Evolutionary conservation across 2,888 invertebrate species (phyloP).

Genomic region (Campoplex capitator): DNA sequence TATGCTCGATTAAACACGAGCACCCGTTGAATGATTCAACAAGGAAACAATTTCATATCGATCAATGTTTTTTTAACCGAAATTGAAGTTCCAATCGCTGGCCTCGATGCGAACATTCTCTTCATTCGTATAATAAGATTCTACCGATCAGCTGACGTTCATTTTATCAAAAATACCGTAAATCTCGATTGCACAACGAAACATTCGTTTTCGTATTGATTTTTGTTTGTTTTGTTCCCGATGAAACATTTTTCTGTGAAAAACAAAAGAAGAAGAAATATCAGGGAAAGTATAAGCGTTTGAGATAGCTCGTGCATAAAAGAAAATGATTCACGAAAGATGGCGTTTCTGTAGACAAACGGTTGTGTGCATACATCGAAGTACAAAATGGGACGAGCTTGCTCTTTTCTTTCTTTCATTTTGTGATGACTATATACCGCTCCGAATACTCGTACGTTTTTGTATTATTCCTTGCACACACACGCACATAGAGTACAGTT

Average conservation of each 20-base stretch:
- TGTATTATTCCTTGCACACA: neutral
- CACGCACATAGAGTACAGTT: neutral
- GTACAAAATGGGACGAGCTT: conserved; percentile 8
- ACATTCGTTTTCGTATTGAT: neutral
- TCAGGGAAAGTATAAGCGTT: neutral
- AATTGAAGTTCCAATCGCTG: too few species aligned
- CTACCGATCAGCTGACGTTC: too few species aligned
- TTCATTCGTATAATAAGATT: too few species aligned
- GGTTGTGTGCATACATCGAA: neutral
- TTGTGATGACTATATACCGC: neutral
- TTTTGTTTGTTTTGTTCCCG: neutral
- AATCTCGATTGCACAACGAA: too few species aligned
- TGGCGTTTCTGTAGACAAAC: conserved; percentile 3
- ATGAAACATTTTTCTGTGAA: neutral
- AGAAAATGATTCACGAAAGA: conserved; percentile 10
- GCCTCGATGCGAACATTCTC: too few species aligned
- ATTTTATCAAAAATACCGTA: too few species aligned
- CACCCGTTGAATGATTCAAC: too few species aligned
- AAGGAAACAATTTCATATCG: too few species aligned
- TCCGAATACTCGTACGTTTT: neutral
- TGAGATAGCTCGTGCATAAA: neutral
- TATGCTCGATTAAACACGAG: too few species aligned
- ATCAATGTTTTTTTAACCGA: too few species aligned
- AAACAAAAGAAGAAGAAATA: neutral
- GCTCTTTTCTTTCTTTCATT: neutral